Base-by-base conservation (phyloP, 2,888 invertebrate species). In the Urechis unicinctus region DNA sequence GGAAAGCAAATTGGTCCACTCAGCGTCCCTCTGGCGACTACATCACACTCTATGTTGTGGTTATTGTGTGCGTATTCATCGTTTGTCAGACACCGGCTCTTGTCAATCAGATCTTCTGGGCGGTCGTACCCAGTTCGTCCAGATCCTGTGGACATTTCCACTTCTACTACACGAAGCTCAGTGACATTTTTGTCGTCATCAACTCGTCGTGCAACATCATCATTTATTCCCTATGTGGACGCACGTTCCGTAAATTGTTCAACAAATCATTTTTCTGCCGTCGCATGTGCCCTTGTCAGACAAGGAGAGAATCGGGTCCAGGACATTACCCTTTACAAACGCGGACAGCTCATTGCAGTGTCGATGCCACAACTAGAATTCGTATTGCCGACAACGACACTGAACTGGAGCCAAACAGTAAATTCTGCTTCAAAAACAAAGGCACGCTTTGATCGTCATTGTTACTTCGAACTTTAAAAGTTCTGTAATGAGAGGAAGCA, bases 201-300 rank as follows among this genome's bases (percentile, higher is more conserved):
- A 61, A 61, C 44, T 56, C 56, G 6, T 58, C 59, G 6, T 24
- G 25, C n/a, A 61, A 61, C 47, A 59, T 61, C 42, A 43, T 60
- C 49, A 60, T 61, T 26, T 61, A 61, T 49, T 57, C 55, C 49
- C 49, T 61, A 28, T 59, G 59, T 44, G 61, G 61, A 1, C 56
- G 54, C 46, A 55, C 43, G 6, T 61, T 61, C 45, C 43, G 61
- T 9, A 50, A 57, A 29, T 30, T 56, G 4, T 60, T 60, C 25
- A 13, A 31, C n/a, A n/a, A n/a, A n/a, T n/a, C n/a, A n/a, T n/a
- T n/a, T n/a, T n/a, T n/a, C n/a, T n/a, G n/a, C n/a, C n/a, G n/a
- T n/a, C n/a, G n/a, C n/a, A n/a, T n/a, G n/a, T n/a, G n/a, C n/a
- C n/a, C n/a, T n/a, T n/a, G n/a, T n/a, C n/a, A n/a, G n/a, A n/a